phyloP scores from a whole-genome alignment of 2,888 invertebrate species.

The Drosophila sordidapex region DNA sequence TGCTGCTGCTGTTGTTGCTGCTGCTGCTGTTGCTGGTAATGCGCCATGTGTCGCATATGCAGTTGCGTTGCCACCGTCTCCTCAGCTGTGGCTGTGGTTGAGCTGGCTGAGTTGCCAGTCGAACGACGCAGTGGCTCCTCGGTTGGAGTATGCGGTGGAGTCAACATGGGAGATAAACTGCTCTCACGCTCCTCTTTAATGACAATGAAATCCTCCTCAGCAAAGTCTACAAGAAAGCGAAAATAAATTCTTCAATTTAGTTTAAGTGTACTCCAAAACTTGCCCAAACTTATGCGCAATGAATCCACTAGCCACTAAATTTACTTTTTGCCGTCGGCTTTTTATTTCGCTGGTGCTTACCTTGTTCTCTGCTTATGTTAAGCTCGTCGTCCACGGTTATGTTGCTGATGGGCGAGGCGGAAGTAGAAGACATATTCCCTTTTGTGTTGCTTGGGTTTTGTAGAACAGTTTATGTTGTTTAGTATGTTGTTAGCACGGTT shows the following conservation, averaged over 20 bases:
- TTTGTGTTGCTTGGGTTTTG: conserved; percentile 9
- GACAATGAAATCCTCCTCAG: conserved; percentile 87
- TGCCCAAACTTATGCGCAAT: too few relatives aligned
- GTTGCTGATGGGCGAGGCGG: conserved; percentile 85
- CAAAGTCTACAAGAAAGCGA: conserved; percentile 85
- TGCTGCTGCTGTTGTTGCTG: conserved; percentile 61
- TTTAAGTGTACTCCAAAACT: conserved; percentile 2
- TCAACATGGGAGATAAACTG: conserved; percentile 87
- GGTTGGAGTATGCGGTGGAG: conserved; percentile 91
- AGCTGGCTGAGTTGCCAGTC: conserved; percentile 36
- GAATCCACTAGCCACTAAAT: not conserved
- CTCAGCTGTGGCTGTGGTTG: conserved; percentile 50
- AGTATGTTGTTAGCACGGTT: conserved; percentile 28
- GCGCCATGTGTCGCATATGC: conserved; percentile 72
- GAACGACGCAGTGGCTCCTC: conserved; percentile 83
- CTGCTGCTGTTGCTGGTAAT: conserved; percentile 64
- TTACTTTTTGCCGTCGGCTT: conserved; percentile 61
- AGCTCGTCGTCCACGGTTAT: conserved; percentile 85
- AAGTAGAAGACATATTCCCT: conserved; percentile 84
- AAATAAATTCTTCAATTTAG: conserved; percentile 14
- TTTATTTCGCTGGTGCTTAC: conserved; percentile 72
- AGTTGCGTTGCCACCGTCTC: conserved; percentile 79
- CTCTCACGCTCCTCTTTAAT: conserved; percentile 88
- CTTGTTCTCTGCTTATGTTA: conserved; percentile 83
- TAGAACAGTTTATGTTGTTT: conserved; percentile 26